Conservation (phyloP, 2,113 vertebrate genomes). For the western clawed frog (Xenopus tropicalis) region DNA sequence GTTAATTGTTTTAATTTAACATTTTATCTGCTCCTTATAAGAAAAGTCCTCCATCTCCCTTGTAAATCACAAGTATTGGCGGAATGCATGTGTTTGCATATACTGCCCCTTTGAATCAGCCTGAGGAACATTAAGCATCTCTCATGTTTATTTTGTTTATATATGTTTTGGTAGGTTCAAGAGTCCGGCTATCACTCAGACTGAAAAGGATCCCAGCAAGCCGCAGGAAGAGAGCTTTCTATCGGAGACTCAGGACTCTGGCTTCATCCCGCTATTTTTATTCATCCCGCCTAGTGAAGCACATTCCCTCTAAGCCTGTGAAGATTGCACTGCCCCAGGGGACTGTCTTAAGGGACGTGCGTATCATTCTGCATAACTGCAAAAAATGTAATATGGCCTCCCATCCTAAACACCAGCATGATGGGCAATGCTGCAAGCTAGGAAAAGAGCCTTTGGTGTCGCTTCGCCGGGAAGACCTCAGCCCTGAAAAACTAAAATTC, state of each 20-base stretch:
- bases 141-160: too few relatives aligned
- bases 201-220: constrained; percentile 13
- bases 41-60: too few relatives aligned
- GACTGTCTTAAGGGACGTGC: constrained; percentile 18
- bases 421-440: constrained; percentile 16
- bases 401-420: not conserved
- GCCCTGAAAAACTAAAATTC: not conserved
- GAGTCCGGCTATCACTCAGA: not conserved
- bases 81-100: too few relatives aligned
- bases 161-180: constrained; percentile 8
- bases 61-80: too few relatives aligned
- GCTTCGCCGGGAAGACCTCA: constrained; percentile 15
- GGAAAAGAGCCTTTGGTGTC: constrained; percentile 18
- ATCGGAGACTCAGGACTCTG: constrained; percentile 8
- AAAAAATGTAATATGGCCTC: constrained; percentile 3
- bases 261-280: not conserved
- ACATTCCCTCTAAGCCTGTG: not conserved
- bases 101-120: too few relatives aligned
- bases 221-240: constrained; percentile 2
- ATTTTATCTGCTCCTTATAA: too few relatives aligned
- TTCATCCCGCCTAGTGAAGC: not conserved
- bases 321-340: constrained; percentile 13
- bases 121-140: too few relatives aligned
- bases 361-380: constrained; percentile 18
- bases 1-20: too few relatives aligned